A percentile compares a stretch with the other conserved stretches of the same genome.
phyloP scores from a whole-genome alignment of 2,797 vertebrate species.

The Poeciliopsis turneri region DNA sequence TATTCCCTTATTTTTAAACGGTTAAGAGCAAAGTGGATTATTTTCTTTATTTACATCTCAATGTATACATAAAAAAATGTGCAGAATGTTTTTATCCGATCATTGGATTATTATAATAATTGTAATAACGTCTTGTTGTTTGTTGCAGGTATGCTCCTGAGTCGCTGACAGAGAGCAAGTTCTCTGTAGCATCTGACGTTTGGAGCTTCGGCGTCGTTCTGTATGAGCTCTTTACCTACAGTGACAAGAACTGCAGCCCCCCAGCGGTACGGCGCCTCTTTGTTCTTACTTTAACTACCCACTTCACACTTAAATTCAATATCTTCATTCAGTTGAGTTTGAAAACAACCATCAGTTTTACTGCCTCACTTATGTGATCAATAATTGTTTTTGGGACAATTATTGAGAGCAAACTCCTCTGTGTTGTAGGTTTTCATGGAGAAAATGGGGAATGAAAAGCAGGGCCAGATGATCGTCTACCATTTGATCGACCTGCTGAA shows the following conservation, averaged over 20 bases:
- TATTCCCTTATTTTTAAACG: too few relatives aligned
- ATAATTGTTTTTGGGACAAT: background rate
- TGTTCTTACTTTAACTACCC: background rate
- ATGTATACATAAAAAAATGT: too few relatives aligned
- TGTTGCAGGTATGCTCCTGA: slow-evolving; percentile 94
- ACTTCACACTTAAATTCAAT: background rate
- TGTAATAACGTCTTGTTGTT: background rate
- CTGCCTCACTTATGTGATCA: background rate
- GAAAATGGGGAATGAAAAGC: slow-evolving; percentile 96
- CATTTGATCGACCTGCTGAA: slow-evolving; percentile 93
- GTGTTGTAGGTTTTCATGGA: slow-evolving; percentile 93
- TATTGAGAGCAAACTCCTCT: background rate
- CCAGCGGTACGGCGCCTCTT: slow-evolving; percentile 84
- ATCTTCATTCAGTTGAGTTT: background rate
- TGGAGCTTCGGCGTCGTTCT: slow-evolving; percentile 99
- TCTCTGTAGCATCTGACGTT: slow-evolving; percentile 95
- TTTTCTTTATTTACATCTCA: too few relatives aligned
- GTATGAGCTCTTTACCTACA: slow-evolving; percentile 96
- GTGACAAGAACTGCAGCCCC: slow-evolving; percentile 96
- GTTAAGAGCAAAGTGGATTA: too few relatives aligned
- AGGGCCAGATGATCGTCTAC: slow-evolving; percentile 99
- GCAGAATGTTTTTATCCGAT: too few relatives aligned
- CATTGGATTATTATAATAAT: too few relatives aligned
- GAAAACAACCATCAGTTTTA: too few relatives aligned
- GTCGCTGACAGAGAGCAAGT: slow-evolving; percentile 95